These are phyloP conservation scores for Chloroclystis v-ata DNA, from an alignment of 2,888 invertebrate genomes.

Conservation along the genomic window DNA sequence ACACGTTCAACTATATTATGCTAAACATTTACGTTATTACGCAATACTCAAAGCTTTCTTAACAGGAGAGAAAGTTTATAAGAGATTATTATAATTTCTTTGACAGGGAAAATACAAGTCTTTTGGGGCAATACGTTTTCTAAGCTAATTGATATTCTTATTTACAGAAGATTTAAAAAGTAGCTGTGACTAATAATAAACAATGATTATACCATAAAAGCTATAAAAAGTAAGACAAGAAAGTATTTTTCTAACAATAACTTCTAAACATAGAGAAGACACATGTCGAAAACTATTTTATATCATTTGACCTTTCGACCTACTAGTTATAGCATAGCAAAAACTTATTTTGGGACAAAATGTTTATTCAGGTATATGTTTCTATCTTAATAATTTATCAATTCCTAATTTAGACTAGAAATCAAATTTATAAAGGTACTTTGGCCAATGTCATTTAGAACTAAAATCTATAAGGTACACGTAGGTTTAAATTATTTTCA, in stretches of 20 bases:
- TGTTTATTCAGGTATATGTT: no score
- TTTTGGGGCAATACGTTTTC: slow-evolving; percentile 11
- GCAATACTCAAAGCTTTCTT: slow-evolving; percentile 37
- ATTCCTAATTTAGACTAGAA: slow-evolving; percentile 5
- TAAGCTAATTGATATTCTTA: slow-evolving; percentile 10
- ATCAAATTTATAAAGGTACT: neutral
- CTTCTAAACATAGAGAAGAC: no score
- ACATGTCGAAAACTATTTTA: no score
- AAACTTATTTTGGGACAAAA: no score
- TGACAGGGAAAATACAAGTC: slow-evolving; percentile 11
- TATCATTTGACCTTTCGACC: no score
- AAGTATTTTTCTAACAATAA: no score
- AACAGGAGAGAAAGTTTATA: slow-evolving; percentile 11
- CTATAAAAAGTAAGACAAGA: no score
- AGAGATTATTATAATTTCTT: slow-evolving; percentile 1
- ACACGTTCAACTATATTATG: slow-evolving; percentile 38
- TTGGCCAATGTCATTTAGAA: slow-evolving; percentile 15
- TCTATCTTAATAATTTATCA: slow-evolving; percentile 7
- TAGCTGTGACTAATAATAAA: neutral
- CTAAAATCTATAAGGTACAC: slow-evolving; percentile 1
- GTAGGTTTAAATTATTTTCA: neutral
- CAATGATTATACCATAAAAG: neutral
- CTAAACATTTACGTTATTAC: slow-evolving; percentile 26
- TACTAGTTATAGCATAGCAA: no score
- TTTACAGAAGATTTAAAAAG: slow-evolving; percentile 11